A percentile compares a stretch with the other conserved stretches of the same genome.
Conservation (phyloP, 1,140 invertebrate species). For the Brachionus rubens region DNA sequence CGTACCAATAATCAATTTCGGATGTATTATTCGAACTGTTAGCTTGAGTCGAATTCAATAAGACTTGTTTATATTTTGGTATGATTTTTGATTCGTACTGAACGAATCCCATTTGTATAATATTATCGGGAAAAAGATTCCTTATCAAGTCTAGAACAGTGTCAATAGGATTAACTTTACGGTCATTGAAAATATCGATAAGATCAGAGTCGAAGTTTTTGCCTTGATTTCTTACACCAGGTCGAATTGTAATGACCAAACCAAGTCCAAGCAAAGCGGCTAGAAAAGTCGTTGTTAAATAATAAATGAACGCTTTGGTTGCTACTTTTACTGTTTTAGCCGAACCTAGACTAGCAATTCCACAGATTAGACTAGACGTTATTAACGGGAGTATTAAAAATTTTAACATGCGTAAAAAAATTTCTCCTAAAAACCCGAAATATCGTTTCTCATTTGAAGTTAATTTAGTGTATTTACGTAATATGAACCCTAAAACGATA, state of each 20-base stretch:
- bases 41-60: too few species aligned
- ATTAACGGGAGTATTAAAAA: slow-evolving; percentile 40
- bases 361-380: slow-evolving; percentile 7
- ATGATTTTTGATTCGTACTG: slow-evolving; percentile 26
- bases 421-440: slow-evolving; percentile 33
- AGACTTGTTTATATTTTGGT: slow-evolving; percentile 23
- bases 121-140: slow-evolving; percentile 43
- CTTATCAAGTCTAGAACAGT: slow-evolving; percentile 29
- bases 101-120: slow-evolving; percentile 5
- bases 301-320: slow-evolving; percentile 22
- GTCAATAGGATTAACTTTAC: slow-evolving; percentile 39
- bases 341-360: not conserved
- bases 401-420: slow-evolving; percentile 36
- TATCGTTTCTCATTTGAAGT: slow-evolving; percentile 6
- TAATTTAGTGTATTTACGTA: not conserved
- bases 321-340: slow-evolving; percentile 51
- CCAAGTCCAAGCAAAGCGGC: slow-evolving; percentile 55
- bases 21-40: slow-evolving; percentile 11
- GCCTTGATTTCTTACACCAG: slow-evolving; percentile 52
- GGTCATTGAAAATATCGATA: not conserved
- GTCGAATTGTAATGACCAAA: slow-evolving; percentile 61
- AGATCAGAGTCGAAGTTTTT: not conserved
- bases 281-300: slow-evolving; percentile 31
- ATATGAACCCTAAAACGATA: not conserved
- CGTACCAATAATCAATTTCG: slow-evolving; percentile 44